phyloP scores from a whole-genome alignment of 2,113 vertebrate genomes.

The Lichenostomus cassidix region DNA sequence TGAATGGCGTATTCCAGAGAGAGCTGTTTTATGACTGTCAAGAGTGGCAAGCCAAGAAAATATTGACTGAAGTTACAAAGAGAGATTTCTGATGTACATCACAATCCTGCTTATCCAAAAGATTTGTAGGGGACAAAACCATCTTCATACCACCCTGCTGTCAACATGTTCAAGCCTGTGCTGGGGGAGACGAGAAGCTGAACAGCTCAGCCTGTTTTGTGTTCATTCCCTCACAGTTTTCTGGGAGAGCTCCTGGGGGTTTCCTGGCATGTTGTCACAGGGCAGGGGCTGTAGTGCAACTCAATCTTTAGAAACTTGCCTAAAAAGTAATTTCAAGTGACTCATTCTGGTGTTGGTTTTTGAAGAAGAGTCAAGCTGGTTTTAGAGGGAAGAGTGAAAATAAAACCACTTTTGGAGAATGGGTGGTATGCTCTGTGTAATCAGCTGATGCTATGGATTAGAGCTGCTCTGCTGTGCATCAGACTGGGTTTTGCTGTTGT shows the following conservation, averaged over 20 bases:
- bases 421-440: not conserved
- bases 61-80: not conserved
- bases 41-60: not conserved
- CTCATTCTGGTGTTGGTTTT: not conserved
- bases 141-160: not conserved
- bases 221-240: not conserved
- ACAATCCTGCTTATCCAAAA: slow-evolving; percentile 1
- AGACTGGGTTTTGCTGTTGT: not conserved
- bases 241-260: not conserved
- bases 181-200: not conserved
- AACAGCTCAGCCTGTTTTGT: not conserved
- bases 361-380: not conserved
- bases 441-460: not conserved
- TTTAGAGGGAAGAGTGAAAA: not conserved
- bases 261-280: not conserved
- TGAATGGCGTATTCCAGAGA: not conserved
- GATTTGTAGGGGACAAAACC: not conserved
- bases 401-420: not conserved
- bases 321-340: not conserved
- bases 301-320: not conserved
- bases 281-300: not conserved
- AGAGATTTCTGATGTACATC: not conserved
- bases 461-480: not conserved
- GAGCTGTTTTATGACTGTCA: not conserved
- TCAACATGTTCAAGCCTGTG: not conserved